Conservation (phyloP, 2,888 invertebrate genomes). For the Drosophila tripunctata region DNA sequence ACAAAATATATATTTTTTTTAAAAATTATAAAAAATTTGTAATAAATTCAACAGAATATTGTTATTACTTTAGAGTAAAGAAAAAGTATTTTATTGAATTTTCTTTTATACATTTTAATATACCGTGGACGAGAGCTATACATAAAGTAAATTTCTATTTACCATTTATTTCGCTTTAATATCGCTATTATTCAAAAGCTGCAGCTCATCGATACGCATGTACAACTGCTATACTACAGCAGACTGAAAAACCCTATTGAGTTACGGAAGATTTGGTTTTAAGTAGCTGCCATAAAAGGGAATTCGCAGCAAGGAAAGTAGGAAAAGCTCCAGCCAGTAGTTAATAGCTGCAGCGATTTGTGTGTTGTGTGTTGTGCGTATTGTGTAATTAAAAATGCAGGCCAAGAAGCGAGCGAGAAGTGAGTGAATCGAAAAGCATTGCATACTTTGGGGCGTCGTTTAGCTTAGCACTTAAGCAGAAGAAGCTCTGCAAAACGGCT, state of each 20-base stretch:
- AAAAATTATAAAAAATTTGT: too few species aligned
- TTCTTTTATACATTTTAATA: not conserved
- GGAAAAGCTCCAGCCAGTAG: constrained; percentile 18
- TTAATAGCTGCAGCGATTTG: constrained; percentile 69
- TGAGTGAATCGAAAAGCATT: constrained; percentile 30
- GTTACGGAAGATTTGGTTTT: constrained; percentile 1
- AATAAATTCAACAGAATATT: too few species aligned
- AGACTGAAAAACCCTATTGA: not conserved
- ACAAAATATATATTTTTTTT: too few species aligned
- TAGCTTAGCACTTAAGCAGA: constrained; percentile 71
- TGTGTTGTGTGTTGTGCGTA: constrained; percentile 60
- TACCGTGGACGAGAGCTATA: too few species aligned
- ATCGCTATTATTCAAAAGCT: not conserved
- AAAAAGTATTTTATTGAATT: too few species aligned
- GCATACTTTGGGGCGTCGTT: constrained; percentile 69
- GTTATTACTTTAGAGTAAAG: too few species aligned
- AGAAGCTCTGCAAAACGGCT: constrained; percentile 18
- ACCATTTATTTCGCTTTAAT: not conserved
- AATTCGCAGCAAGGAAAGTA: not conserved
- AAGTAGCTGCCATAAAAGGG: not conserved
- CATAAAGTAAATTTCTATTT: not conserved
- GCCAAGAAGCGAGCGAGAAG: constrained; percentile 20
- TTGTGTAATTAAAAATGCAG: constrained; percentile 75
- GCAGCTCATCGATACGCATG: not conserved
- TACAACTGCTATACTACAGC: not conserved